Evolutionary conservation across 2,888 invertebrate species (phyloP).

Genomic region (Azorinus chamasolen): DNA sequence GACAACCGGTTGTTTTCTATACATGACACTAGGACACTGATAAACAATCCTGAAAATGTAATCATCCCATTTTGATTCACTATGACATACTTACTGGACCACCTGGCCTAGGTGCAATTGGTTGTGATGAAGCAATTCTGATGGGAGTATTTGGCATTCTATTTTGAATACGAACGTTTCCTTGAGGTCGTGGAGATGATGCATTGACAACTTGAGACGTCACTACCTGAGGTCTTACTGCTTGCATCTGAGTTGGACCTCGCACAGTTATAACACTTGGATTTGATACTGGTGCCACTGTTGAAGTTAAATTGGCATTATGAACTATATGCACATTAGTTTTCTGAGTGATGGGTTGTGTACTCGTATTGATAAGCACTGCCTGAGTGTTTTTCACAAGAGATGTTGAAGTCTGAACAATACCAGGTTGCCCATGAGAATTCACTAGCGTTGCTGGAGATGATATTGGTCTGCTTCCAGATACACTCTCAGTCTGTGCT

Average conservation of each 20-base stretch:
- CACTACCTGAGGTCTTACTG: slow-evolving; percentile 75
- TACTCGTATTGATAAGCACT: slow-evolving; percentile 43
- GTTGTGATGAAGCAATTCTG: slow-evolving; percentile 69
- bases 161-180: slow-evolving; percentile 59
- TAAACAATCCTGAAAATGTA: too few relatives aligned
- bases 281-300: slow-evolving; percentile 64
- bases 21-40: too few relatives aligned
- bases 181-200: slow-evolving; percentile 62
- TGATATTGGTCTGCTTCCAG: slow-evolving; percentile 31
- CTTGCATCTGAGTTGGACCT: slow-evolving; percentile 73
- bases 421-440: slow-evolving; percentile 38
- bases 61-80: too few relatives aligned
- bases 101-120: slow-evolving; percentile 81
- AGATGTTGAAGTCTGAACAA: slow-evolving; percentile 40
- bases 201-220: slow-evolving; percentile 69
- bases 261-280: slow-evolving; percentile 79
- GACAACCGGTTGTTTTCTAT: too few relatives aligned
- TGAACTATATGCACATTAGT: slow-evolving; percentile 75
- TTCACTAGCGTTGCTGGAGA: slow-evolving; percentile 44
- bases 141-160: slow-evolving; percentile 67
- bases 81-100: slow-evolving; percentile 64
- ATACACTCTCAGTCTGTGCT: slow-evolving; percentile 16
- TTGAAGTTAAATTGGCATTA: slow-evolving; percentile 65
- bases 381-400: slow-evolving; percentile 46
- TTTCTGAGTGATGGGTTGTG: slow-evolving; percentile 62